Evolutionary conservation across 2,797 vertebrate species (phyloP), one percentile per base, ranked within the genome.

Genomic region (Borostomias antarcticus): DNA sequence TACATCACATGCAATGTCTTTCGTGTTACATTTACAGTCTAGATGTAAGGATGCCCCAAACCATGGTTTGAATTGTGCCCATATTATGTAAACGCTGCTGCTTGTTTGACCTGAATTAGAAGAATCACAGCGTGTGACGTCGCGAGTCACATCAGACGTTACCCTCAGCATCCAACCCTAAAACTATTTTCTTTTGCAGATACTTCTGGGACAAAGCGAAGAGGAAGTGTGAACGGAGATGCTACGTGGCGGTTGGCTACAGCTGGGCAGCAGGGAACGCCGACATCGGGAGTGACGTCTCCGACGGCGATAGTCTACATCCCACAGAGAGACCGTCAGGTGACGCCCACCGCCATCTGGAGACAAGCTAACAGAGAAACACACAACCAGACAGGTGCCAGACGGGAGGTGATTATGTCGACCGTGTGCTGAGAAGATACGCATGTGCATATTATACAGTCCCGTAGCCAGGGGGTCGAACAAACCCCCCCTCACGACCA

Each of bases 31-130:
- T 6, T 47, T 47, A 19, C 15, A 51, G 21, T 29, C n/a, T 51
- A 40, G 25, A 58, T 37, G 64, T 29, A 9, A 58, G n/a, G 56
- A 43, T 8, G 43, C 62, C 57, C 40, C 1, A 7, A 69, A 64
- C n/a, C 52, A 51, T 68, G 58, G 7, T 47, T 58, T 8, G 25
- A 47, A 45, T 15, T 37, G 47, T 28, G n/a, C 23, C 61, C 17
- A 9, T 64, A 73, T 78, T 13, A 15, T 67, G 79, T 78, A 78
- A 78, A 77, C 68, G 10, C 50, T 58, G 50, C 32, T 53, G 9
- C 37, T 45, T 2, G 37, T 43, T 35, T 62, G 66, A 62, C 66
- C 59, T 62, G 51, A 57, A 69, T 23, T 9, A 35, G 43, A 26
- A n/a, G 15, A 30, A 40, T 40, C 35, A 37, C 10, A 43, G 25